These are phyloP conservation scores for Drosophila phalerata DNA, from an alignment of 2,888 invertebrate genomes.

Conservation along the genomic window DNA sequence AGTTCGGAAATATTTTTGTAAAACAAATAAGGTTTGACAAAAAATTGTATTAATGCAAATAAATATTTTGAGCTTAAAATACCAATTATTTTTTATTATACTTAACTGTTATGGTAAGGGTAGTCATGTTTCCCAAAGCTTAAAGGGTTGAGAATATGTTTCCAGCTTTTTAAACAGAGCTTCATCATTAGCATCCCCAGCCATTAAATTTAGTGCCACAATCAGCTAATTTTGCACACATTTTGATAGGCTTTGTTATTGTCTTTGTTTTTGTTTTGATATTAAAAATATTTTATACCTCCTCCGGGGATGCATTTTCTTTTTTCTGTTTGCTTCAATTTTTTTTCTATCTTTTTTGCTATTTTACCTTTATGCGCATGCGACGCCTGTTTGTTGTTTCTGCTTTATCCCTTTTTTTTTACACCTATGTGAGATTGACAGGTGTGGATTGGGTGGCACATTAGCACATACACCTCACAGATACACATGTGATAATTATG, in stretches of 20 bases:
- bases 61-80: neutral
- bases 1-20: too few species aligned
- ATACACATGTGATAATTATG: conserved; percentile 64
- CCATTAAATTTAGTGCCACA: conserved; percentile 50
- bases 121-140: neutral
- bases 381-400: conserved; percentile 58
- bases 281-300: conserved; percentile 60
- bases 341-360: conserved; percentile 10
- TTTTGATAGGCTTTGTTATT: conserved; percentile 71
- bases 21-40: too few species aligned
- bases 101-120: too few species aligned
- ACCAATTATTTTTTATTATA: neutral
- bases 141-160: conserved; percentile 30
- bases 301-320: conserved; percentile 38
- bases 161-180: conserved; percentile 67
- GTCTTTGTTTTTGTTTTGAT: conserved; percentile 35
- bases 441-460: conserved; percentile 61
- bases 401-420: conserved; percentile 34
- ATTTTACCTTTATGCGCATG: conserved; percentile 58
- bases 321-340: conserved; percentile 1
- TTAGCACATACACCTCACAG: conserved; percentile 46
- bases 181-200: conserved; percentile 35
- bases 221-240: conserved; percentile 77
- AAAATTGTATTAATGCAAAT: too few species aligned
- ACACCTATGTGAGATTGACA: conserved; percentile 71